Evolutionary conservation across 2,113 vertebrate species (phyloP), one percentile per base, ranked within the genome.

Genomic region (Lophius piscatorius): DNA sequence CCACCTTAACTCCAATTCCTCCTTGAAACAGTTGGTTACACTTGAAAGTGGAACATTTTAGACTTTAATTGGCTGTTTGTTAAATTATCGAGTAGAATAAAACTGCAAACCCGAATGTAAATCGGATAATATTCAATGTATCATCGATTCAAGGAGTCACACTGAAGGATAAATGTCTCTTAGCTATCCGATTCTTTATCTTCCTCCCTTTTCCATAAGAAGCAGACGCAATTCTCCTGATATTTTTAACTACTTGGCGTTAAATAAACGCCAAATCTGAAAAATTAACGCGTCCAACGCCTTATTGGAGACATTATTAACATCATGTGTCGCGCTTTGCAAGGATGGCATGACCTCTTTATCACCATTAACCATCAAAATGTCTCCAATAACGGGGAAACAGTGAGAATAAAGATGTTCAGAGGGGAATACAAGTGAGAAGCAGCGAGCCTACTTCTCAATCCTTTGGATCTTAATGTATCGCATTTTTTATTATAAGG

Each of bases 21-120:
- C 82, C 84, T 89, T 82, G 85, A 88, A 89, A 88, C 85, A 87
- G 80, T 91, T 88, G 88, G 87, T 86, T 88, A 86, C 87, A 82
- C 83, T 89, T 83, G 71, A 89, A 82, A 90, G 83, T 89, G 80
- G 81, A 88, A 87, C 85, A 68, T 91, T 89, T 87, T 85, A 82
- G 78, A 82, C 80, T 85, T 86, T 87, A 90, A 91, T 91, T 91
- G 88, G 84, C 82, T 85, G 84, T 87, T 87, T 86, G 86, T 86
- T 85, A 85, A 86, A 89, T 90, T 78, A 77, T 83, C 51, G 80
- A 65, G 85, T 87, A 82, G 83, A 82, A 66, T 67, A 60, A 70
- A 82, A 28, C 54, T 28, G 56, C 52, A 73, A 71, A 80, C 47
- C 41, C 38, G n/a, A 40, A 55, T 67, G 76, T 81, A 86, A 86